Evolutionary conservation across 2,888 invertebrate species (phyloP), one percentile per base, ranked within the genome.

Genomic region (Machimus rusticus): DNA sequence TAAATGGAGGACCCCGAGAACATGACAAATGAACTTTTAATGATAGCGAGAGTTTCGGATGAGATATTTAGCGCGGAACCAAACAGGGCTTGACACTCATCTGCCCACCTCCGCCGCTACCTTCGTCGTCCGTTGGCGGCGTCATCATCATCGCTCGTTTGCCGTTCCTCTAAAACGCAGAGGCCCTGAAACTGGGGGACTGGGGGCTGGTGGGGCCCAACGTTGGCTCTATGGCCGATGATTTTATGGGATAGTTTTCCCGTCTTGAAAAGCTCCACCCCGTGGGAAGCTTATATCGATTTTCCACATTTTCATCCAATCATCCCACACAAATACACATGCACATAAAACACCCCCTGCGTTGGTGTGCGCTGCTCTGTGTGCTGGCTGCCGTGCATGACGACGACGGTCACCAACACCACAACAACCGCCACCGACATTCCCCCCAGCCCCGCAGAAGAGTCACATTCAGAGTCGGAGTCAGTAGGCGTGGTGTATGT

Each of bases 241-340:
- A 55, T 81, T 51, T 51, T 81, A 55, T 55, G 55, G 34, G 55
- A 55, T 81, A 51, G 78, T 78, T 55, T 46, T 81, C 19, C 66
- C 34, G 37, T 51, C 55, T 51, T 28, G 39, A 84, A 84, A 66
- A 84, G 84, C 84, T 84, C 84, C 84, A 84, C 84, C 84, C 84
- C 84, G 34, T 84, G 74, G 84, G 39, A 84, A 57, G 74, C 66
- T 84, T 66, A 66, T 84, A 84, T 84, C 74, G 84, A 66, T 66
- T 66, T 66, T 66, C 66, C 66, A 66, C 66, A 66, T 55, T 84
- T 84, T 84, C 84, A 84, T 84, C 74, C 84, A 84, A 74, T 74
- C 81, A 51, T 81, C 81, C 81, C n/a, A 34, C 51, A 81, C 81
- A 55, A 55, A 81, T 81, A 39, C 81, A 81, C 6, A 55, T 37